These are phyloP conservation scores for Alethe diademata DNA, from an alignment of 2,113 vertebrate genomes.

Conservation along the genomic window DNA sequence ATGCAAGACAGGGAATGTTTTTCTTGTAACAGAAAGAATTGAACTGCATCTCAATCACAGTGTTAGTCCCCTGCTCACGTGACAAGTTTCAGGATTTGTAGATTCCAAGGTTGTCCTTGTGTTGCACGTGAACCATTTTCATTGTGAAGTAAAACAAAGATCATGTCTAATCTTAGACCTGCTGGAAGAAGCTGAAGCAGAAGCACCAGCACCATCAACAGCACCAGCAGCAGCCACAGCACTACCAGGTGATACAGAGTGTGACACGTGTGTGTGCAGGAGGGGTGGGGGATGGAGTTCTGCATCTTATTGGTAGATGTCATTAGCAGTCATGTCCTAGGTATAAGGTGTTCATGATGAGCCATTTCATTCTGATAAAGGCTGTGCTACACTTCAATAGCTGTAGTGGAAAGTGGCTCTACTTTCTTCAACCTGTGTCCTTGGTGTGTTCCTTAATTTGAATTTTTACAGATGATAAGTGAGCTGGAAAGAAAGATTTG, in stretches of 20 bases:
- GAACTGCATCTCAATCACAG: not conserved
- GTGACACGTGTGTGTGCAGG: not conserved
- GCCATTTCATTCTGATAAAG: not conserved
- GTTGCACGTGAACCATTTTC: not conserved
- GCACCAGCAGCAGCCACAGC: not conserved
- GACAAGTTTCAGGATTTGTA: not conserved
- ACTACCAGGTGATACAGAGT: conserved; percentile 62
- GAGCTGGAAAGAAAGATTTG: not conserved
- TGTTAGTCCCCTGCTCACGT: not conserved
- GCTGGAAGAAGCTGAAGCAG: conserved; percentile 66
- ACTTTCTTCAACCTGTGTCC: not conserved
- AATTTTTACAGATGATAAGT: not conserved
- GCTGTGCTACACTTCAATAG: not conserved
- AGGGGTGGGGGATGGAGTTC: not conserved
- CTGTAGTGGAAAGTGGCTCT: not conserved
- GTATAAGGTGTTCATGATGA: not conserved
- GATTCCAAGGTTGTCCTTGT: not conserved
- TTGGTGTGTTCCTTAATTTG: not conserved
- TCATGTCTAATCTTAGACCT: conserved; percentile 61
- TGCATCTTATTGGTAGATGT: not conserved
- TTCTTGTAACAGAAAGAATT: not conserved
- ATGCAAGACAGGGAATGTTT: not conserved
- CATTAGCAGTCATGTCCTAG: not conserved
- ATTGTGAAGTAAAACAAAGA: not conserved
- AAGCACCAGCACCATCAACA: not conserved